Evolutionary conservation across 2,888 invertebrate genomes (phyloP).

Genomic region (Melieria picta): DNA sequence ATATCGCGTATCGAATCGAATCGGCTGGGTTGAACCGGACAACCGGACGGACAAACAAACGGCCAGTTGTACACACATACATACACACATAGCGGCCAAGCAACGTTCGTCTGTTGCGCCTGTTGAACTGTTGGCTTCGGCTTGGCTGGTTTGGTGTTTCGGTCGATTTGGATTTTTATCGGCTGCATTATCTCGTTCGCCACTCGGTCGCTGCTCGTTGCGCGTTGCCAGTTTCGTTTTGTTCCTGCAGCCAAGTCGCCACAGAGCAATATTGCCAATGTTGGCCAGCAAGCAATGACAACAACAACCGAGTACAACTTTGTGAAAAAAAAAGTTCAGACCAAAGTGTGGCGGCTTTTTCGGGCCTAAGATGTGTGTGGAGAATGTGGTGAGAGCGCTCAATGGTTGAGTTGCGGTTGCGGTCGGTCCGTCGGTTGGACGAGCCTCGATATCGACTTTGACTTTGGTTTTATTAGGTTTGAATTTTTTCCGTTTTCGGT

Average conservation of each 20-base stretch:
- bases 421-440: constrained; percentile 8
- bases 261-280: too few species aligned
- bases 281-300: too few species aligned
- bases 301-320: too few species aligned
- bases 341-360: too few species aligned
- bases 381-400: not conserved
- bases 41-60: too few species aligned
- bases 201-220: not conserved
- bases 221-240: not conserved
- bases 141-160: not conserved
- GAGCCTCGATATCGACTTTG: too few species aligned
- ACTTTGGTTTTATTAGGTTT: too few species aligned
- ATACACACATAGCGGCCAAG: too few species aligned
- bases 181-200: constrained; percentile 2
- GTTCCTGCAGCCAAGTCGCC: too few species aligned
- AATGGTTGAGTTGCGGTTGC: constrained; percentile 11
- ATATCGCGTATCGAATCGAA: not conserved
- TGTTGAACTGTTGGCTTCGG: not conserved
- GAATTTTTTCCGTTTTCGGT: not conserved
- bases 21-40: not conserved
- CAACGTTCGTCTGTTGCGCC: too few species aligned
- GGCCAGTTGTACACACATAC: too few species aligned
- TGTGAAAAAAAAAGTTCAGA: too few species aligned
- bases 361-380: not conserved
- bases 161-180: constrained; percentile 1